Evolutionary conservation across 2,888 invertebrate genomes (phyloP).

Genomic region (Syrista parreyssii): DNA sequence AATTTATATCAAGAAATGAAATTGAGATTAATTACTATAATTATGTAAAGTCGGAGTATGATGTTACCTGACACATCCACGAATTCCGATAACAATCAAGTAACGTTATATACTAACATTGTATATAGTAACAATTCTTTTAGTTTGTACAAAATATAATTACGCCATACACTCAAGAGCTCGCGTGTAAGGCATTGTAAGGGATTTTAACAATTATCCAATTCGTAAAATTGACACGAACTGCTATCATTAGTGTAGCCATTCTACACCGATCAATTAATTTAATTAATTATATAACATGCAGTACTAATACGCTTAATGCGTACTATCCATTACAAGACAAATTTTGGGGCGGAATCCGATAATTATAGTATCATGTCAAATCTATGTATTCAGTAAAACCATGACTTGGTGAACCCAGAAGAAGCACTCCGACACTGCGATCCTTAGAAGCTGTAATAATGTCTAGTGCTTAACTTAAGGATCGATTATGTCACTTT

Average conservation of each 20-base stretch:
- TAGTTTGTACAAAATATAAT: conserved; percentile 34
- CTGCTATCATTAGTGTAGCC: not conserved
- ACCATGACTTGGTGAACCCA: conserved; percentile 67
- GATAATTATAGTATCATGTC: conserved; percentile 55
- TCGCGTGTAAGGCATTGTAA: not conserved
- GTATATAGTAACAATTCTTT: conserved; percentile 13
- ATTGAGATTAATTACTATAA: not conserved
- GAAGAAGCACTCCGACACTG: conserved; percentile 65
- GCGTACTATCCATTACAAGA: conserved; percentile 2
- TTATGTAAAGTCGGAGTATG: not conserved
- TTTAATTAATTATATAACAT: not conserved
- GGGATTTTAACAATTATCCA: not conserved
- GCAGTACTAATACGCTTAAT: not conserved
- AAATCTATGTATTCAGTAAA: conserved; percentile 67
- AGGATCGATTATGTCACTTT: conserved; percentile 1
- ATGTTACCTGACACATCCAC: not conserved
- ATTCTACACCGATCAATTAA: not conserved
- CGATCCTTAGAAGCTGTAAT: conserved; percentile 67
- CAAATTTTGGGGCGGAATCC: conserved; percentile 28
- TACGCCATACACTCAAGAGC: conserved; percentile 11
- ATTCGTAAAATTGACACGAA: not conserved
- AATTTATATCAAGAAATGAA: not conserved
- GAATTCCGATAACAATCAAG: not conserved
- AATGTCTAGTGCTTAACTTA: conserved; percentile 52
- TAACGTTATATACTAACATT: not conserved